Evolutionary conservation across 1,140 invertebrate genomes (phyloP).

Genomic region (Kradibia gibbosae): DNA sequence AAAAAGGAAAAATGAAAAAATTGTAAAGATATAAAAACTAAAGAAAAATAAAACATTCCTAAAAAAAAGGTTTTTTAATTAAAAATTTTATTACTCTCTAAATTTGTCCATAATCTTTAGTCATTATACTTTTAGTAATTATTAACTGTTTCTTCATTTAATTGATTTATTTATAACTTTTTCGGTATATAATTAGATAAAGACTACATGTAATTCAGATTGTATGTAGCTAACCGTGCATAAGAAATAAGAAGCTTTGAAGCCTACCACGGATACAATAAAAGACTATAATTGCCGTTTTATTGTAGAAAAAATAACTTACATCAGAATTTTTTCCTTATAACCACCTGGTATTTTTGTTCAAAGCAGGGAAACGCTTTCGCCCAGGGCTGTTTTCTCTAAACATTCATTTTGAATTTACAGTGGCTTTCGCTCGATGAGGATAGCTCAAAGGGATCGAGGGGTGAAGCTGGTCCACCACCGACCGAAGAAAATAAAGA

Average conservation of each 20-base stretch:
- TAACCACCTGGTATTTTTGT: constrained; percentile 15
- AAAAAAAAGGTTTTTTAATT: too few relatives aligned
- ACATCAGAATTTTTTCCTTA: not conserved
- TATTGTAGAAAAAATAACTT: constrained; percentile 24
- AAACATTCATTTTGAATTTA: constrained; percentile 45
- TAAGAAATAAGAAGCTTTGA: not conserved
- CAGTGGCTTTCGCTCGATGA: not conserved
- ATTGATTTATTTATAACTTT: too few relatives aligned
- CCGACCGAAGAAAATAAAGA: constrained; percentile 29
- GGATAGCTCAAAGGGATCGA: not conserved
- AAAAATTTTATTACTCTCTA: too few relatives aligned
- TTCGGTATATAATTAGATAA: too few relatives aligned
- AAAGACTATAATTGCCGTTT: not conserved
- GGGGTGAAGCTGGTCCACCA: not conserved
- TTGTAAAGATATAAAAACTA: too few relatives aligned
- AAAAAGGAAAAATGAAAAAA: too few relatives aligned
- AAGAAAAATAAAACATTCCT: too few relatives aligned
- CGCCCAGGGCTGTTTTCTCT: constrained; percentile 11
- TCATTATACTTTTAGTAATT: too few relatives aligned
- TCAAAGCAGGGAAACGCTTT: constrained; percentile 21
- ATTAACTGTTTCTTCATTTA: too few relatives aligned
- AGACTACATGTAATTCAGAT: too few relatives aligned
- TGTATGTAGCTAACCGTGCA: too few relatives aligned
- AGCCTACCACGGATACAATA: not conserved
- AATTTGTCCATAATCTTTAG: too few relatives aligned